Percentiles rank a stretch among this genome's conserved stretches.
Evolutionary conservation across 2,888 invertebrate species (phyloP).

Genomic region (Drosophila neotestacea): DNA sequence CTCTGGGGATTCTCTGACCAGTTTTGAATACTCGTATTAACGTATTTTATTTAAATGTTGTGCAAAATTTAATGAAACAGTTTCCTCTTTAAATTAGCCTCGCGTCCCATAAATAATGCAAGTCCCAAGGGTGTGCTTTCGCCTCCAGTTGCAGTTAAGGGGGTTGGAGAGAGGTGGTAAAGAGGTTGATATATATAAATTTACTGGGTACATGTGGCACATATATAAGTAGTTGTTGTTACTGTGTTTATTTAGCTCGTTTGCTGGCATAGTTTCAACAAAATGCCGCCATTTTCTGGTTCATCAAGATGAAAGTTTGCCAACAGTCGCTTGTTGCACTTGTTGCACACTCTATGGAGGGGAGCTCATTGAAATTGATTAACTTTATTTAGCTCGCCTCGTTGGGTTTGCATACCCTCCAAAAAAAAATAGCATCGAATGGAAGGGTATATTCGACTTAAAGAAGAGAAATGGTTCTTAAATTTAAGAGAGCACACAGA

Average conservation of each 20-base stretch:
- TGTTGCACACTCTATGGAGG: conserved; percentile 61
- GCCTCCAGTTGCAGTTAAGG: conserved; percentile 23
- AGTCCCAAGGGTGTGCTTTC: conserved; percentile 65
- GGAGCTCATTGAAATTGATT: conserved; percentile 72
- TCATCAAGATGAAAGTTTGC: conserved; percentile 64
- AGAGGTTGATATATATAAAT: conserved; percentile 6
- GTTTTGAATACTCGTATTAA: conserved; percentile 25
- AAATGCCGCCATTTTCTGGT: conserved; percentile 52
- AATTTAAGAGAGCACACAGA: neutral
- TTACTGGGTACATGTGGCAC: neutral
- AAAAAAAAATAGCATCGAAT: neutral
- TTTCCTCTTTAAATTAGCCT: conserved; percentile 57
- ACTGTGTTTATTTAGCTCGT: conserved; percentile 23
- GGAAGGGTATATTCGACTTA: neutral
- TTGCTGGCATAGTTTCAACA: conserved; percentile 41
- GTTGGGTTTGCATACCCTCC: conserved; percentile 37
- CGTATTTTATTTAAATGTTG: conserved; percentile 48
- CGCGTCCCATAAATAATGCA: conserved; percentile 66
- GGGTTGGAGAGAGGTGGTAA: neutral
- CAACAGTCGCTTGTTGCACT: conserved; percentile 48
- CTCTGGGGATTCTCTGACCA: neutral
- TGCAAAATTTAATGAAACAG: conserved; percentile 33
- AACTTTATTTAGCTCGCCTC: conserved; percentile 72
- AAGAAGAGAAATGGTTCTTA: too few species aligned
- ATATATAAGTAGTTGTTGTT: neutral